A percentile compares a stretch with the other conserved stretches of the same genome.
These are phyloP conservation scores for Bambusicola thoracicus DNA, from an alignment of 2,113 vertebrate species.

Conservation along the genomic window DNA sequence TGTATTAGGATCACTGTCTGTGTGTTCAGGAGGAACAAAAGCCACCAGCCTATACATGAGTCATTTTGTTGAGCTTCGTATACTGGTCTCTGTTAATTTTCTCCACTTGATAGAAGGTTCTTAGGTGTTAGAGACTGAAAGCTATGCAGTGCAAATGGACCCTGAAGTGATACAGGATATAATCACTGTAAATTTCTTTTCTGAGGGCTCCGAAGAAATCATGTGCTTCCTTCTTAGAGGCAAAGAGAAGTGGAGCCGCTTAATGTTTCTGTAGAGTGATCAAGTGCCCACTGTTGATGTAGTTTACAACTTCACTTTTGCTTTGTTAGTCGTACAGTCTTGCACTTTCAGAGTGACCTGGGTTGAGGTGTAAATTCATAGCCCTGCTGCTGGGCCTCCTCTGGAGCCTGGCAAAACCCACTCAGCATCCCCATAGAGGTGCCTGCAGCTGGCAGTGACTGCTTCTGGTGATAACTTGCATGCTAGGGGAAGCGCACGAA, in stretches of 20 bases:
- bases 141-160: not conserved
- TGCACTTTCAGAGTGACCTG: not conserved
- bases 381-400: not conserved
- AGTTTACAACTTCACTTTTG: rapidly evolving
- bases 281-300: not conserved
- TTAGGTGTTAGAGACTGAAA: not conserved
- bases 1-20: not conserved
- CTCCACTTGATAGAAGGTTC: not conserved
- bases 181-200: not conserved
- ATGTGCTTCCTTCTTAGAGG: not conserved
- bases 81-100: not conserved
- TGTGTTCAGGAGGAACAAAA: not conserved
- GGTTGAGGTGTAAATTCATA: not conserved
- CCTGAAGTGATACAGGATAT: not conserved
- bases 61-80: not conserved
- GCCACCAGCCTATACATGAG: not conserved
- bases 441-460: not conserved
- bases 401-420: not conserved
- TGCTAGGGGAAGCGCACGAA: not conserved
- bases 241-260: not conserved
- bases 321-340: not conserved
- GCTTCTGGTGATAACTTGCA: not conserved
- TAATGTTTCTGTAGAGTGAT: not conserved
- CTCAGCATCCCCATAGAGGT: not conserved
- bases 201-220: not conserved